Conservation (phyloP, 2,113 vertebrate genomes). For the Spizaetus ornatus region DNA sequence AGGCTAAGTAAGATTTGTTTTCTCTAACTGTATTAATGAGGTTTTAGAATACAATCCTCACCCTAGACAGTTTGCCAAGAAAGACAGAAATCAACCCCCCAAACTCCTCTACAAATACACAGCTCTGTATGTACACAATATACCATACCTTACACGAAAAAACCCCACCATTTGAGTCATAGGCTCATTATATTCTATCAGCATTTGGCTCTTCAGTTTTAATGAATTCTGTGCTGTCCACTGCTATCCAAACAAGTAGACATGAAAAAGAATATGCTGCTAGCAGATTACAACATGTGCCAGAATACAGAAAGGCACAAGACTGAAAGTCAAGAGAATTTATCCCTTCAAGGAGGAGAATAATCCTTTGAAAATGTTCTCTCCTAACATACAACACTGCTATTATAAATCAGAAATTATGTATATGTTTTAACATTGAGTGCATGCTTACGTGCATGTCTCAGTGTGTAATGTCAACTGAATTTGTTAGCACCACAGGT, state of each 20-base stretch:
- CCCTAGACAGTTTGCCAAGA: not conserved
- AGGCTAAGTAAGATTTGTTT: not conserved
- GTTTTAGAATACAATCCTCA: not conserved
- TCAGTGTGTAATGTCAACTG: not conserved
- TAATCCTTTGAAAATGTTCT: constrained; percentile 5
- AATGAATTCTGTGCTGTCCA: not conserved
- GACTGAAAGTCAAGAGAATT: not conserved
- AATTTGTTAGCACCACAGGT: constrained; percentile 21
- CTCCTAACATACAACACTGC: not conserved
- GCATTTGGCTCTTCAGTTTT: not conserved
- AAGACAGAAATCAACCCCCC: not conserved
- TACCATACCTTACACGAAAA: not conserved
- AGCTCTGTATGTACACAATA: not conserved
- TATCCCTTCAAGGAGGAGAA: not conserved
- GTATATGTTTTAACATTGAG: not conserved
- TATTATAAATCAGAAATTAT: constrained; percentile 1
- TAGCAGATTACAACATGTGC: not conserved
- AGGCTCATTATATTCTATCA: not conserved
- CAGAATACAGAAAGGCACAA: not conserved
- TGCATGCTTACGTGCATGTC: not conserved
- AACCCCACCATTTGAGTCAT: not conserved
- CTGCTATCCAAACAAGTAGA: not conserved
- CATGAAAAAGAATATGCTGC: not conserved
- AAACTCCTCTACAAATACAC: not conserved
- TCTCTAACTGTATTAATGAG: not conserved